Evolutionary conservation across 2,113 vertebrate genomes (phyloP), one percentile per base, ranked within the genome.

Genomic region (Chloroceryle aenea): DNA sequence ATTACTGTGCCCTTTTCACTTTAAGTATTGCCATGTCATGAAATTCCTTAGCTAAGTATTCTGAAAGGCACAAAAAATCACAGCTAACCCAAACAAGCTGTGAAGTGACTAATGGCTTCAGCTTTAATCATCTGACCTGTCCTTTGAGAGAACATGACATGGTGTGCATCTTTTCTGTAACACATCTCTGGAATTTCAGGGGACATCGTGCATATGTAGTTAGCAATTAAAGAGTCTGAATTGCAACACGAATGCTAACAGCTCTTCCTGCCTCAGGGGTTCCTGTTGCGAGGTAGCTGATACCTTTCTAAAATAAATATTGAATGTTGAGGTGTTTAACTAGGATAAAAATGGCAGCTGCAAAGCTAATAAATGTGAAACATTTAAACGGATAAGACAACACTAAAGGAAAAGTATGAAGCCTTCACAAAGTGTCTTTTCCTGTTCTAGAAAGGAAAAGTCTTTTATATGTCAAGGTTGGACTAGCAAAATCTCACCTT

Each of bases 1-100:
- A 95, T 96, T 96, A 85, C 27, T 68, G 61, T 75, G 36, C 43
- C 67, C 76, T 97, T 97, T 95, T 94, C 92, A 89, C 29, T 64
- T 69, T 53, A 85, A 68, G 66, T 83, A 74, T 52, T 76, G 74
- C 55, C 68, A 36, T 87, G 93, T 86, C 85, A 87, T 89, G 94
- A 84, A 95, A 95, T 93, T 90, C 59, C 62, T 95, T n/a, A 58
- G 40, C 38, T 63, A 32, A 73, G 47, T 89, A 48, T 86, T 90
- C 80, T 45, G 73, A 92, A 89, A 91, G 42, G 53, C 84, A 77
- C 59, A 76, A 95, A 93, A 94, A 77, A 69, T 42, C 73, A 62
- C 3, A 1, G 81, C 77, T 89, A 75, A 61, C 36, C 27, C 78
- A 83, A 89, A 66, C 53, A 82, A 89, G 85, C 84, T 67, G 81